These are phyloP conservation scores for Leptinotarsa lineolata DNA, from an alignment of 1,140 invertebrate genomes.

Conservation along the genomic window DNA sequence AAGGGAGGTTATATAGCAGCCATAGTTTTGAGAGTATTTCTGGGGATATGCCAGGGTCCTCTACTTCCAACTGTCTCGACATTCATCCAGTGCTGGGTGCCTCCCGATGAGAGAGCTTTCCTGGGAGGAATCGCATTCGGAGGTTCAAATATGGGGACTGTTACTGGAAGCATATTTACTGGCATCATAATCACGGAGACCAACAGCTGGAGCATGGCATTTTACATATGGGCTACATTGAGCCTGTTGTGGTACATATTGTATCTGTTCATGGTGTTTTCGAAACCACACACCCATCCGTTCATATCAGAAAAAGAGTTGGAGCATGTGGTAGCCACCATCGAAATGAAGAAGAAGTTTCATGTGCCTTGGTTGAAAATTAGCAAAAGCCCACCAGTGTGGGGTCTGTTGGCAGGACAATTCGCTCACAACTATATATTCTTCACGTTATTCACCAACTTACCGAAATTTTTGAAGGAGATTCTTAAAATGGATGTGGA, in stretches of 20 bases:
- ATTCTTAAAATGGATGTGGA: constrained; percentile 35
- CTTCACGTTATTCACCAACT: constrained; percentile 34
- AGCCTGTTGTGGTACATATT: constrained; percentile 25
- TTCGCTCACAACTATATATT: constrained; percentile 38
- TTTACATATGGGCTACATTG: constrained; percentile 36
- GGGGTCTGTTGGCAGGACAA: constrained; percentile 32
- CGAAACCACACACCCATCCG: constrained; percentile 34
- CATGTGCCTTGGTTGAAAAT: constrained; percentile 20
- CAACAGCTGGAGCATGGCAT: constrained; percentile 33
- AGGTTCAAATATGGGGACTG: constrained; percentile 34
- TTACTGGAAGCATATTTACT: constrained; percentile 34
- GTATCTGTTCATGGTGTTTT: constrained; percentile 30
- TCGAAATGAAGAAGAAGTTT: not conserved
- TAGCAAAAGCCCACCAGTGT: constrained; percentile 11
- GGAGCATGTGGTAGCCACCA: constrained; percentile 18
- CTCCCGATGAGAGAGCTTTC: constrained; percentile 26
- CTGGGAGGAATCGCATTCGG: constrained; percentile 33
- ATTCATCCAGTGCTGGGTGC: constrained; percentile 36
- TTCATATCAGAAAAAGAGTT: constrained; percentile 32
- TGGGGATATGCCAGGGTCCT: constrained; percentile 31
- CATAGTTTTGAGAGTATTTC: constrained; percentile 23
- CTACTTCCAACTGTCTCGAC: constrained; percentile 33
- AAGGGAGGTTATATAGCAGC: constrained; percentile 22
- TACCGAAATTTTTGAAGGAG: constrained; percentile 42
- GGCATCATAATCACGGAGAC: constrained; percentile 28